Evolutionary conservation across 2,797 vertebrate species (phyloP).

Genomic region (Lutjanus campechanus): DNA sequence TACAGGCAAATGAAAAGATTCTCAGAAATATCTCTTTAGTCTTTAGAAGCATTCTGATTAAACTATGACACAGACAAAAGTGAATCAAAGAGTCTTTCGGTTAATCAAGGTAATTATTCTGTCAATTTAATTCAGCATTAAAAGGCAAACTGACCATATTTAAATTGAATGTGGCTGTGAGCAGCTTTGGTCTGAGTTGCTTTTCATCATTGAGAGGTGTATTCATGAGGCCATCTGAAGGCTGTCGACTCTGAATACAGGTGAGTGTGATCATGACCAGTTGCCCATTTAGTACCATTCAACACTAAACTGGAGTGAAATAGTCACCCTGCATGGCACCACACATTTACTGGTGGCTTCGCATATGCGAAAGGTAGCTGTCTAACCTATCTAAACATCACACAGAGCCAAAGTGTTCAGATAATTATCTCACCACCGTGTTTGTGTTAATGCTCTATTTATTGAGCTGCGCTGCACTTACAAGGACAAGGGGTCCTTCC

Average conservation of each 20-base stretch:
- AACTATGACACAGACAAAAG: conserved; percentile 9
- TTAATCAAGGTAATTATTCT: conserved; percentile 21
- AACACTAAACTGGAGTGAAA: not conserved
- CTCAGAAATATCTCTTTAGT: conserved; percentile 39
- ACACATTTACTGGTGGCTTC: not conserved
- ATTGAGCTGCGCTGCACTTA: not conserved
- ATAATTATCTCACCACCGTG: not conserved
- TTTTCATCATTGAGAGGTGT: not conserved
- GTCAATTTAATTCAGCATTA: conserved; percentile 23
- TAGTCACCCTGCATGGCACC: not conserved
- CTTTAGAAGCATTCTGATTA: conserved; percentile 51
- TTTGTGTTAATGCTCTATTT: conserved; percentile 1
- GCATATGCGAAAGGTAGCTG: not conserved
- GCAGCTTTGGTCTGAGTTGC: not conserved
- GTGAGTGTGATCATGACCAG: not conserved
- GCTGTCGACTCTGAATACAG: conserved; percentile 9
- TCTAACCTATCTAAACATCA: not conserved
- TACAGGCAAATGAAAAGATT: conserved; percentile 30
- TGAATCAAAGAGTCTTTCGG: conserved; percentile 2
- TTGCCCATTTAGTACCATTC: not conserved
- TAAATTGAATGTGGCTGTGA: not conserved
- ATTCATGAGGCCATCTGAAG: conserved; percentile 1
- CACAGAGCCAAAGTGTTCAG: not conserved
- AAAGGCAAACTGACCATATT: conserved; percentile 15
- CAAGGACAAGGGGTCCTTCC: not conserved